Evolutionary conservation across 2,113 vertebrate species (phyloP).

Genomic region (Dendropsophus ebraccatus): DNA sequence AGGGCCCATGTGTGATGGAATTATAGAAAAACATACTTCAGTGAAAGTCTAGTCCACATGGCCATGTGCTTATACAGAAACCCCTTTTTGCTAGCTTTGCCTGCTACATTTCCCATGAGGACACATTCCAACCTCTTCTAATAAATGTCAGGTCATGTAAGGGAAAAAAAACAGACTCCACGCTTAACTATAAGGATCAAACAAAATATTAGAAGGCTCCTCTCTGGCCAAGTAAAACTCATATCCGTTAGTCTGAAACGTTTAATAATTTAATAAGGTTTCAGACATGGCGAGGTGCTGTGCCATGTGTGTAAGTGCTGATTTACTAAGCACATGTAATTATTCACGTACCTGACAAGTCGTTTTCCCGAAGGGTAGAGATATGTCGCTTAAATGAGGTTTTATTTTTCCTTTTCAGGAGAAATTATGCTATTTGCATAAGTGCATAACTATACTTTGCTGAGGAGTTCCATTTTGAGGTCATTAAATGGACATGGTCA

Average conservation of each 20-base stretch:
- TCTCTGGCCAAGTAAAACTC: slow-evolving; percentile 42
- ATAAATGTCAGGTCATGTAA: slow-evolving; percentile 52
- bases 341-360: slow-evolving; percentile 7
- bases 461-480: background rate
- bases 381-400: background rate
- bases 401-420: slow-evolving; percentile 1
- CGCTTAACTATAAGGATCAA: slow-evolving; percentile 37
- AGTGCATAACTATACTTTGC: background rate
- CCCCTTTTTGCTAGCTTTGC: slow-evolving; percentile 13
- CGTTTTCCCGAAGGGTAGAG: slow-evolving; percentile 16
- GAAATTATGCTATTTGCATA: background rate
- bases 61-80: slow-evolving; percentile 11
- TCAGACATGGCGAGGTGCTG: slow-evolving; percentile 8
- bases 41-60: slow-evolving; percentile 11
- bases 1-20: background rate
- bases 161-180: slow-evolving; percentile 51
- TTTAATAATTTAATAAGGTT: slow-evolving; percentile 29
- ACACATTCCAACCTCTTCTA: slow-evolving; percentile 48
- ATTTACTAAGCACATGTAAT: background rate
- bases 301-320: slow-evolving; percentile 25
- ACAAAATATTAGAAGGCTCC: slow-evolving; percentile 36
- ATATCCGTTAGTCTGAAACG: slow-evolving; percentile 44
- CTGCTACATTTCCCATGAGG: slow-evolving; percentile 29
- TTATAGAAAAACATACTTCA: slow-evolving; percentile 20
- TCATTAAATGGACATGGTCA: background rate